Evolutionary conservation across 2,888 invertebrate species (phyloP).

Genomic region (Thera britannica): DNA sequence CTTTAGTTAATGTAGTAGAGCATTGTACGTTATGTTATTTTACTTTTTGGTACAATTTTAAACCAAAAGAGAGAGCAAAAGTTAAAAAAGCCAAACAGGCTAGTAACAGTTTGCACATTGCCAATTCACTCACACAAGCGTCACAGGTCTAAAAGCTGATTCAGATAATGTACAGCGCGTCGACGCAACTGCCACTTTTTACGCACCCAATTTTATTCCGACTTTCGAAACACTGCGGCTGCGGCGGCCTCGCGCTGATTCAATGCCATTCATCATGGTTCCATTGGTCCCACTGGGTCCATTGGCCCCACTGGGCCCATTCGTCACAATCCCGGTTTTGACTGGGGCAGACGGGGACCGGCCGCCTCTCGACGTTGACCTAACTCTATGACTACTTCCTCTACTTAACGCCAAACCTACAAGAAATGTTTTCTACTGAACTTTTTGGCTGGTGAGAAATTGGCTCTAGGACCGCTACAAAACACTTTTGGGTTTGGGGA

Average conservation of each 20-base stretch:
- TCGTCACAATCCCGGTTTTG: constrained; percentile 60
- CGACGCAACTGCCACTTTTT: constrained; percentile 78
- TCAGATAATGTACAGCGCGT: constrained; percentile 70
- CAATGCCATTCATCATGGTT: constrained; percentile 49
- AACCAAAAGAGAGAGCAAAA: constrained; percentile 33
- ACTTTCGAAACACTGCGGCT: constrained; percentile 82
- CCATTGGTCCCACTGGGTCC: constrained; percentile 46
- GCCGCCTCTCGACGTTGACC: constrained; percentile 80
- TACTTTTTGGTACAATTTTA: neutral
- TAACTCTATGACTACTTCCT: constrained; percentile 85
- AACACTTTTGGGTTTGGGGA: neutral
- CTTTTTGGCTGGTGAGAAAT: constrained; percentile 59
- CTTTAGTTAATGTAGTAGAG: constrained; percentile 12
- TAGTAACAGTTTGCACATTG: constrained; percentile 38
- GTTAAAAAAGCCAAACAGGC: constrained; percentile 31
- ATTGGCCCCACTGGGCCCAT: constrained; percentile 48
- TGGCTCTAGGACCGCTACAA: constrained; percentile 50
- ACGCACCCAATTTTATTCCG: constrained; percentile 85
- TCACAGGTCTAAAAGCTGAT: constrained; percentile 51
- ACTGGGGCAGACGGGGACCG: constrained; percentile 77
- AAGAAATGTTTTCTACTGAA: constrained; percentile 71
- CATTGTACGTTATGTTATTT: too few species aligned
- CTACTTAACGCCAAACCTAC: constrained; percentile 88
- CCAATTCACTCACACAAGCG: constrained; percentile 49
- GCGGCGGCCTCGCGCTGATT: constrained; percentile 70